Base-by-base conservation (phyloP, 1,140 invertebrate species). In the Drosophila nigrodunni region DNA sequence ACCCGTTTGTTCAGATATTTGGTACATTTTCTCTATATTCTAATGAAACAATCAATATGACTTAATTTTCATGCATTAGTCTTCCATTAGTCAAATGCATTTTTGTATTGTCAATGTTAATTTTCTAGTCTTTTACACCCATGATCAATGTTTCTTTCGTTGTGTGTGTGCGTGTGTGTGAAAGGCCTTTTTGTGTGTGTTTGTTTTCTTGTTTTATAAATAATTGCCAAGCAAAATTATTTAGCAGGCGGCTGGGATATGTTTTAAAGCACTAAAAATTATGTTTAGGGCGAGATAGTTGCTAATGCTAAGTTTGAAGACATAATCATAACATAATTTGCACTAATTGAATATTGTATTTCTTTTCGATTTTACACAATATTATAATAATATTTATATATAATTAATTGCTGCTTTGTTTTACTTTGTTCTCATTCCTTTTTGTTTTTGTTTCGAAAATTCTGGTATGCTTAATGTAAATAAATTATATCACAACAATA, bases 401-500 rank as follows among this genome's bases (percentile, higher is more conserved):
- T 54, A 18, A 78, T 64, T 60, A 49, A 61, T 73, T 78, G 46
- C 64, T 68, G 74, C 37, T 60, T 21, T 21, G 18, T 57, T 54
- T 49, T 65, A 3, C 54, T 57, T 57, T 57, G 54, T 57, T 57
- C 37, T 57, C 54, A 18, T 41, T 55, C 13, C 9, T 54, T 52
- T 52, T 41, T 10, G 2, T 11, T 66, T 54, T 61, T 59, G 50
- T 73, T 68, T 70, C 65, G 46, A 52, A 30, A 43, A 76, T 57
- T 66, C 15, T 65, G 39, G 55, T 44, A 54, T 69, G 57, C 85
- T 78, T 85, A 88, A 68, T 67, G 57, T 89, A 81, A 89, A 85
- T 88, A 89, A 88, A 78, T 89, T 89, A 88, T 88, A 88, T 88
- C 85, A 88, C 85, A 88, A 88, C 81, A 81, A 85, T 88, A 85